phyloP scores from a whole-genome alignment of 2,797 vertebrate species.

The Poeciliopsis presidionis region DNA sequence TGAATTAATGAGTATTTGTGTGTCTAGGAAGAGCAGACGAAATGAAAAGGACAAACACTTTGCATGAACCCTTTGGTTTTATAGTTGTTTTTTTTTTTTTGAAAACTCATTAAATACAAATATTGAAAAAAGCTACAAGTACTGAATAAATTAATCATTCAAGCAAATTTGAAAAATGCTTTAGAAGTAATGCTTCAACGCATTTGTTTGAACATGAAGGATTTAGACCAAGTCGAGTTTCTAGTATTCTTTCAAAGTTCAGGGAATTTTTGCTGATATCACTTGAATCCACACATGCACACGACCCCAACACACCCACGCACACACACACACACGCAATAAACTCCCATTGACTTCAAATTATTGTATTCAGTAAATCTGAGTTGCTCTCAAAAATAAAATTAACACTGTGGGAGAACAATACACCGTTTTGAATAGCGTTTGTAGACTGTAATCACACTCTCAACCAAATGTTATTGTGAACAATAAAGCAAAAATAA shows the following conservation, averaged over 20 bases:
- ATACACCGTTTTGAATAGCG: background rate
- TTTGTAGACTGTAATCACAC: background rate
- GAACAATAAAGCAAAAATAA: background rate
- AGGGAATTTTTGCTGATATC: background rate
- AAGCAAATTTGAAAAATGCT: background rate
- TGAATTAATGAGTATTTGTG: background rate
- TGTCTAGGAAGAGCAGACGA: background rate
- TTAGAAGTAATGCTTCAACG: background rate
- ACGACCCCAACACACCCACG: too few species aligned
- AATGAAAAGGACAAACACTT: background rate
- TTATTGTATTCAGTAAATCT: background rate
- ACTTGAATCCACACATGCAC: background rate
- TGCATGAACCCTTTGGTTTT: background rate
- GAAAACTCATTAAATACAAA: background rate
- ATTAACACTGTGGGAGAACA: background rate
- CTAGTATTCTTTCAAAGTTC: background rate
- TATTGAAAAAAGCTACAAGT: background rate
- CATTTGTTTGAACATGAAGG: background rate
- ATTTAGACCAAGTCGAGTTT: background rate
- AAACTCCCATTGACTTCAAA: background rate
- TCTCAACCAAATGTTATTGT: constrained; percentile 1
- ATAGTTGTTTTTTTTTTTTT: background rate
- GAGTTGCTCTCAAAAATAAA: background rate
- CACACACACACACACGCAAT: background rate
- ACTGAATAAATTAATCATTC: background rate